Evolutionary conservation across 2,113 vertebrate genomes (phyloP).

Genomic region (Lathamus discolor): DNA sequence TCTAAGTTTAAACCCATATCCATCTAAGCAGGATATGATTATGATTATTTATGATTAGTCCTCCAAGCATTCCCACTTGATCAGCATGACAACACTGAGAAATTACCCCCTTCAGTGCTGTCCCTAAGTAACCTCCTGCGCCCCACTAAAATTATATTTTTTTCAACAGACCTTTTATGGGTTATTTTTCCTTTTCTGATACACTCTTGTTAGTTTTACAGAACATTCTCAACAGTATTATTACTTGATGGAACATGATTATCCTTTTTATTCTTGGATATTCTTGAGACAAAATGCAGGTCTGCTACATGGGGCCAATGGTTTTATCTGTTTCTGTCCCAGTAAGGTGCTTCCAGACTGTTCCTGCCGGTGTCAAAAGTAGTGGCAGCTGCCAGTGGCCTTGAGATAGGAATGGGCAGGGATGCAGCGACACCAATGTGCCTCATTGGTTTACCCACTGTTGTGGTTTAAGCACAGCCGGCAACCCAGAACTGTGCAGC

Average conservation of each 20-base stretch:
- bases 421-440: not conserved
- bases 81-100: not conserved
- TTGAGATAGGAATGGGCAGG: rapidly evolving
- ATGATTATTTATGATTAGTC: slow-evolving; percentile 57
- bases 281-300: not conserved
- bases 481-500: not conserved
- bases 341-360: not conserved
- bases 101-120: not conserved
- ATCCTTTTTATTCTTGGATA: not conserved
- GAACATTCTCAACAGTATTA: not conserved
- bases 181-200: not conserved
- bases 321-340: not conserved
- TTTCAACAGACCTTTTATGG: not conserved
- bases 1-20: slow-evolving; percentile 39
- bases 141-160: not conserved
- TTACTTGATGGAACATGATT: not conserved
- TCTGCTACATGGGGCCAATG: rapidly evolving
- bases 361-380: not conserved
- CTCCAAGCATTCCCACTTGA: slow-evolving; percentile 31
- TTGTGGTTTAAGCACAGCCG: rapidly evolving
- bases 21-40: slow-evolving; percentile 49
- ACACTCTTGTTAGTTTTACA: not conserved
- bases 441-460: rapidly evolving
- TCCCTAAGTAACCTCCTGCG: not conserved
- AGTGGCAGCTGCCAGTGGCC: not conserved